Evolutionary conservation across 2,888 invertebrate species (phyloP).

Genomic region (Micoletzkya japonica): DNA sequence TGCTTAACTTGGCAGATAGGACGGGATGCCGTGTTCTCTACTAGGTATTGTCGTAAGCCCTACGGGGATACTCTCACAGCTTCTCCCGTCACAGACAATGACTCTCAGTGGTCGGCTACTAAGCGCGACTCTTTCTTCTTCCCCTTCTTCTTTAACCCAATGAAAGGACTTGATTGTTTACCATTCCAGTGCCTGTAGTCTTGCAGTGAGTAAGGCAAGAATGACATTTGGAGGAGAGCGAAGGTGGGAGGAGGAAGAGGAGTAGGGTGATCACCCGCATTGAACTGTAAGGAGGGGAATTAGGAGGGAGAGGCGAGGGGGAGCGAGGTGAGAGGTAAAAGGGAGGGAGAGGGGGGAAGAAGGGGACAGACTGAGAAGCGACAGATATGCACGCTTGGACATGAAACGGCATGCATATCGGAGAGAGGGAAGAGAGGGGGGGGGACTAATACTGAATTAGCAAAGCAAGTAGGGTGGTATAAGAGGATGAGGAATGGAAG

Average conservation of each 20-base stretch:
- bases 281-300: not conserved
- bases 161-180: not conserved
- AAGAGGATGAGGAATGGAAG: too few relatives aligned
- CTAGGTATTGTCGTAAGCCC: too few relatives aligned
- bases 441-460: not conserved
- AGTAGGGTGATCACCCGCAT: not conserved
- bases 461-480: too few relatives aligned
- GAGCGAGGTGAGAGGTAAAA: not conserved
- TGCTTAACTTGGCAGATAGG: too few relatives aligned
- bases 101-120: too few relatives aligned
- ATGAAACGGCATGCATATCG: not conserved
- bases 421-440: not conserved
- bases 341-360: not conserved
- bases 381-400: not conserved
- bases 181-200: conserved; percentile 37
- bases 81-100: too few relatives aligned
- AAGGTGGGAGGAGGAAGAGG: not conserved
- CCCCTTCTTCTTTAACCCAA: too few relatives aligned
- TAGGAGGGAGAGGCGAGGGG: not conserved
- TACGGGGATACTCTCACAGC: too few relatives aligned
- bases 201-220: conserved; percentile 57
- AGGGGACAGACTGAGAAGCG: not conserved
- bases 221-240: conserved; percentile 44
- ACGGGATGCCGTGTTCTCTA: too few relatives aligned
- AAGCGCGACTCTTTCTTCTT: too few relatives aligned